Conservation (phyloP, 2,797 vertebrate species). For the Aldrovandia affinis region DNA sequence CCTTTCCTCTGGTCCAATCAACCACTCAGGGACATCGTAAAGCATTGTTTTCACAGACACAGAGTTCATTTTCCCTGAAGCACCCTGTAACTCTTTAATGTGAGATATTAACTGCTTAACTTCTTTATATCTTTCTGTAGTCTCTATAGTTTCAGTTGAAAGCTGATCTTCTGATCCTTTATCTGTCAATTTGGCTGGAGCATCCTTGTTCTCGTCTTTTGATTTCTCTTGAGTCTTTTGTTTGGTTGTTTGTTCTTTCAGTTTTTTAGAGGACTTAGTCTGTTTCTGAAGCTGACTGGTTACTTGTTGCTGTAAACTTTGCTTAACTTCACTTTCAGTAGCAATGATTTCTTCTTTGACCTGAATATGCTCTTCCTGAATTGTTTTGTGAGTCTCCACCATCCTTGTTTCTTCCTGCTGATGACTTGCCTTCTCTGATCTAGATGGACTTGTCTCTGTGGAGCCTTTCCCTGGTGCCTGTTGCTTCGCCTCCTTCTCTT, state of each 20-base stretch:
- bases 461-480: constrained; percentile 55
- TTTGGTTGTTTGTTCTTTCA: constrained; percentile 57
- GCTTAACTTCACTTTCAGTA: constrained; percentile 59
- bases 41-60: constrained; percentile 74
- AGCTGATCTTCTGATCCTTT: constrained; percentile 65
- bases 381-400: constrained; percentile 55
- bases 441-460: constrained; percentile 50
- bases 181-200: constrained; percentile 63
- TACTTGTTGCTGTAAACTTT: constrained; percentile 58
- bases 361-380: constrained; percentile 54
- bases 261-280: constrained; percentile 59
- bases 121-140: constrained; percentile 73
- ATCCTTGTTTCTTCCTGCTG: constrained; percentile 54
- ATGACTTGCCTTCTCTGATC: constrained; percentile 51
- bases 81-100: constrained; percentile 72
- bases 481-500: constrained; percentile 63
- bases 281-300: constrained; percentile 61
- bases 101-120: constrained; percentile 74
- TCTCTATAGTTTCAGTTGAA: constrained; percentile 64
- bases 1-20: constrained; percentile 72
- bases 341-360: constrained; percentile 58
- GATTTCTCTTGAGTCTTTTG: constrained; percentile 62
- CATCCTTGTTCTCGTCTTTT: constrained; percentile 50
- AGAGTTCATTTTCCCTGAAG: constrained; percentile 65
- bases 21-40: constrained; percentile 71